Conservation (phyloP, 2,888 invertebrate genomes). For the Nomada hirtipes region DNA sequence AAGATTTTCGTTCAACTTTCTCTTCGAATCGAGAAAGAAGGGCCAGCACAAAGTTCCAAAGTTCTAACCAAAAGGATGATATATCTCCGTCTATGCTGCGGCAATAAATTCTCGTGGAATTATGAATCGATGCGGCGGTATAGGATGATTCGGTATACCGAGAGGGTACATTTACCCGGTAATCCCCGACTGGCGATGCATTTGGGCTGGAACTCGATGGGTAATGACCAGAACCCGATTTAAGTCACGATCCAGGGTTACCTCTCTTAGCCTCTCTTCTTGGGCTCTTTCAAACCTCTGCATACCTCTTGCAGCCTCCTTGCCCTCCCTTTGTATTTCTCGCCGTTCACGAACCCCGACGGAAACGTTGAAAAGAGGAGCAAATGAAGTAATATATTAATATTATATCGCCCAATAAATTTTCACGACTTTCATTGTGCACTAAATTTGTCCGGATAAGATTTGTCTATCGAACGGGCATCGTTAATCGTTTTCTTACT, state of each 20-base stretch:
- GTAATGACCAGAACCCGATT: conserved; percentile 68
- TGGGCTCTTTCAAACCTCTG: conserved; percentile 21
- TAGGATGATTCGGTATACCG: conserved; percentile 55
- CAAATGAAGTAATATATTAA: too few relatives aligned
- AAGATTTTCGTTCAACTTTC: background rate
- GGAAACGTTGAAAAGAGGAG: too few relatives aligned
- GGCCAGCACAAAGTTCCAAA: background rate
- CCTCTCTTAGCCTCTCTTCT: conserved; percentile 29
- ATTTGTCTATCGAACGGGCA: too few relatives aligned
- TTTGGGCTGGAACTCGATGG: conserved; percentile 49
- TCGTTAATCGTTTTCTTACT: too few relatives aligned
- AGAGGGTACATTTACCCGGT: conserved; percentile 54
- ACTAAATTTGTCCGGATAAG: too few relatives aligned
- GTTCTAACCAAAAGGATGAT: background rate
- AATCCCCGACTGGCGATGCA: conserved; percentile 62
- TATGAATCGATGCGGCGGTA: conserved; percentile 60
- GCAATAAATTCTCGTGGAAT: conserved; percentile 66
- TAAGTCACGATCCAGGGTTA: conserved; percentile 67
- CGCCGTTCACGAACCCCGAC: background rate
- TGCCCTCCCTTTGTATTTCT: conserved; percentile 11
- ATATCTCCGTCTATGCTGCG: background rate
- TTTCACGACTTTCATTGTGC: too few relatives aligned
- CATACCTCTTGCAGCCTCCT: conserved; percentile 20
- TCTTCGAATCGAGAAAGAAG: background rate
- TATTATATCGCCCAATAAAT: too few relatives aligned